Base-by-base conservation (phyloP, 2,888 invertebrate genomes). In the Thymelicus lineola region DNA sequence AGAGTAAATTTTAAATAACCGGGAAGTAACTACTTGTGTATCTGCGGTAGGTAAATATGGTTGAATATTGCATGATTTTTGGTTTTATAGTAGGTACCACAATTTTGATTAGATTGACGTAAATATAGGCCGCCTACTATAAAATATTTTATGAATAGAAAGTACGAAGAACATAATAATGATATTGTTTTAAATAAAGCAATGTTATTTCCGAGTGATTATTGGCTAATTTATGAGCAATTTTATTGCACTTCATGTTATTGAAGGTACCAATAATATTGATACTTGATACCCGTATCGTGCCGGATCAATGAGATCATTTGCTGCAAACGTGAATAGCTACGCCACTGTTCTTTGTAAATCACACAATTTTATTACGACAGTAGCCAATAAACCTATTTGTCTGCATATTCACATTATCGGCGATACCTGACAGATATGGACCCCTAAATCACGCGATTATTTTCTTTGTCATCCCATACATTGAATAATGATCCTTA, bases 341-440 rank as follows among this genome's bases (percentile, higher is more conserved):
- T 72, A 66, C 72, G 81, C 77, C 76, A 75, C 80, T 77, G 79
- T 75, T 76, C 75, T 74, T 79, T 78, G 84, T 91, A 90, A 91
- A 91, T 91, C 89, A 86, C 77, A 73, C 73, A 77, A 77, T 79
- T 92, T 92, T 91, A 92, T 86, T 82, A 81, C 84, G 82, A 84
- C 86, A 86, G 86, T 84, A 87, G 82, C 83, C 89, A 86, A 87
- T 93, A 93, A 93, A 93, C 90, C 90, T 90, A 90, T 91, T 91
- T 90, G 90, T 89, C 84, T 82, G 60, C 75, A 80, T 84, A 82
- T 86, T 86, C 84, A 85, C 84, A 86, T 89, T 85, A 90, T 90
- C 90, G 89, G 88, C 87, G 87, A 79, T 80, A 84, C 83, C 85
- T 84, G 88, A 87, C 86, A 87, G 88, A 89, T 89, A 90, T 87